Evolutionary conservation across 2,797 vertebrate species (phyloP), one percentile per base, ranked within the genome.

Genomic region (Sandelia bainsii): DNA sequence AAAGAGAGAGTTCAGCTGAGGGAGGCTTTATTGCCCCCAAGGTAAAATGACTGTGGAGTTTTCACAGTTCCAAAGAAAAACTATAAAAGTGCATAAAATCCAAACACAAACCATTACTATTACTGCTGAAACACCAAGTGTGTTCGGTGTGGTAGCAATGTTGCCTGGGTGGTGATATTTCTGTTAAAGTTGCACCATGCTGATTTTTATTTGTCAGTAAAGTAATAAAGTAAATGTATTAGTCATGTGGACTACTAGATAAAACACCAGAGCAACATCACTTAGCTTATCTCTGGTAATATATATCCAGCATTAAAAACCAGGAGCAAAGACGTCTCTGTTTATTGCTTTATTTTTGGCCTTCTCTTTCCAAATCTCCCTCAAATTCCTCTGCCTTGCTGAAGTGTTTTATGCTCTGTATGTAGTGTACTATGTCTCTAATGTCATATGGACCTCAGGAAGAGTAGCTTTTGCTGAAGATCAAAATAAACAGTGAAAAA

Each of bases 1-100:
- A 45, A 62, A 40, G 23, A 22, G 53, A 40, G 20, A 22, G 53
- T 69, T 54, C 39, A 69, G 68, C 59, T 45, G 50, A 80, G 50
- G 12, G 2, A 67, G 14, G 44, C 51, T 62, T 69, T 13, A 29
- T 48, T 34, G 58, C 52, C 53, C 53, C 61, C 2, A 32, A 62
- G 75, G 59, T 39, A 4, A 25, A 44, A 17, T 50, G 69, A 58
- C 56, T 20, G n/a, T 37, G 23, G 65, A 53, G 34, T 3, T 29
- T 75, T 62, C 9, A 20, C 29, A 23, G 9, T 39, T 16, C 12
- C 27, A 45, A 62, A 76, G 46, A 40, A 9, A 42, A 40, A 48
- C 13, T 40, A 63, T 2, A 61, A 32, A 48, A 46, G 44, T 22
- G 5, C 27, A 69, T 19, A 20, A 62, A 70, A 53, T 19, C 11